Conservation (phyloP, 2,888 invertebrate species). For the Synanthedon myopaeformis region DNA sequence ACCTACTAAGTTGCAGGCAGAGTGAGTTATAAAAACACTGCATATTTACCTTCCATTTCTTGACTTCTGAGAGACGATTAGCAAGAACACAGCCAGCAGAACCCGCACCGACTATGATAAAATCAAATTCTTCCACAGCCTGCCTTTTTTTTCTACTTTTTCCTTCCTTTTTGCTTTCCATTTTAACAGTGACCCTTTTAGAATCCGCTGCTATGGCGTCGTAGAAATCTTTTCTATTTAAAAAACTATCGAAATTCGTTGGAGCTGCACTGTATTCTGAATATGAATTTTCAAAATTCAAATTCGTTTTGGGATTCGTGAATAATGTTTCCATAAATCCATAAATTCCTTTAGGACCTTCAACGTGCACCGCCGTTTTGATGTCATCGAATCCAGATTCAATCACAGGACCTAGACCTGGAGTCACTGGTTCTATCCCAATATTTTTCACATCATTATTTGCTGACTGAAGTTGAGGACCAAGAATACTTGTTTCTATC, state of each 20-base stretch:
- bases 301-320: slow-evolving; percentile 20
- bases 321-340: slow-evolving; percentile 24
- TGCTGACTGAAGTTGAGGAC: background rate
- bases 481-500: slow-evolving; percentile 6
- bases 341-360: slow-evolving; percentile 22
- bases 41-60: slow-evolving; percentile 69
- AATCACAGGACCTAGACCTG: slow-evolving; percentile 12
- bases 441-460: slow-evolving; percentile 3
- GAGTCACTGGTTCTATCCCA: slow-evolving; percentile 10
- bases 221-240: slow-evolving; percentile 15
- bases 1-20: background rate
- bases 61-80: slow-evolving; percentile 72
- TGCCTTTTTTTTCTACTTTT: slow-evolving; percentile 30
- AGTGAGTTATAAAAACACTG: background rate
- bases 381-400: slow-evolving; percentile 18
- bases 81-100: slow-evolving; percentile 78
- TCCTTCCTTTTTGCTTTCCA: slow-evolving; percentile 5
- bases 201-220: slow-evolving; percentile 32
- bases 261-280: slow-evolving; percentile 10
- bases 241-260: slow-evolving; percentile 10
- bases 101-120: slow-evolving; percentile 75
- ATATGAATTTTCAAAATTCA: slow-evolving; percentile 16
- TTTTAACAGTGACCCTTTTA: slow-evolving; percentile 14
- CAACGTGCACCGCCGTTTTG: slow-evolving; percentile 19
- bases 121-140: slow-evolving; percentile 62